Percentiles rank a stretch among this genome's conserved stretches.
phyloP scores from a whole-genome alignment of 1,140 invertebrate species.

The Drosophila melanica region DNA sequence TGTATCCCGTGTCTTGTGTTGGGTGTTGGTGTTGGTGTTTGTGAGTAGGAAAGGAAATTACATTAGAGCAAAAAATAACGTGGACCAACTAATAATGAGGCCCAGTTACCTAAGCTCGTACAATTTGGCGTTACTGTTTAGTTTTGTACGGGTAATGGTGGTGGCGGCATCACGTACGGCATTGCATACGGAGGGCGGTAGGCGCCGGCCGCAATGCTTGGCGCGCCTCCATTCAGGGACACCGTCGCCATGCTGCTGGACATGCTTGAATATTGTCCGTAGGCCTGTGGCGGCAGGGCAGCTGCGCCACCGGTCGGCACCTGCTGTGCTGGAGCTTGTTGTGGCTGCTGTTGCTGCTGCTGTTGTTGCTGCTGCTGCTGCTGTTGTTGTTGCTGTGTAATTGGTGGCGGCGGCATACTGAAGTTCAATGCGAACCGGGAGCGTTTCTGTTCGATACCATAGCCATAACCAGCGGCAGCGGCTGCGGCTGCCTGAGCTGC shows the following conservation, averaged over 20 bases:
- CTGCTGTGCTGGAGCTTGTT: slow-evolving; percentile 24
- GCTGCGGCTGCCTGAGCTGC: slow-evolving; percentile 44
- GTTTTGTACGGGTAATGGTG: slow-evolving; percentile 81
- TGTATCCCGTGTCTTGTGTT: slow-evolving; percentile 29
- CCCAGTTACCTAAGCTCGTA: slow-evolving; percentile 34
- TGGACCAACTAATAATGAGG: slow-evolving; percentile 55
- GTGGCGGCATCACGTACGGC: slow-evolving; percentile 78
- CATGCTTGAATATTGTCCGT: slow-evolving; percentile 70
- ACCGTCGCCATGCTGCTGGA: slow-evolving; percentile 71
- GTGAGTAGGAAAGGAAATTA: slow-evolving; percentile 61
- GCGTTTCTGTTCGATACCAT: slow-evolving; percentile 68
- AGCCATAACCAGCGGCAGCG: slow-evolving; percentile 46
- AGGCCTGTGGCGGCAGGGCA: slow-evolving; percentile 48
- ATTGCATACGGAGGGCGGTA: slow-evolving; percentile 60
- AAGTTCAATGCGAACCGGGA: slow-evolving; percentile 71
- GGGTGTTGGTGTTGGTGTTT: slow-evolving; percentile 7
- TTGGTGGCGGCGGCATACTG: slow-evolving; percentile 66
- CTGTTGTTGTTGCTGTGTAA: slow-evolving; percentile 37
- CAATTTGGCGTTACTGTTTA: slow-evolving; percentile 62
- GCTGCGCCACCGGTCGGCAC: slow-evolving; percentile 25
- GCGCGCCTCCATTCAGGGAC: slow-evolving; percentile 63
- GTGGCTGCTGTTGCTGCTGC: slow-evolving; percentile 17
- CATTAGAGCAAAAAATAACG: slow-evolving; percentile 55
- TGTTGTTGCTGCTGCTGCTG: slow-evolving; percentile 23
- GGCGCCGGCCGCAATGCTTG: slow-evolving; percentile 58